These are phyloP conservation scores for Leptinotarsa tumamoca DNA, from an alignment of 2,888 invertebrate species.

Conservation along the genomic window DNA sequence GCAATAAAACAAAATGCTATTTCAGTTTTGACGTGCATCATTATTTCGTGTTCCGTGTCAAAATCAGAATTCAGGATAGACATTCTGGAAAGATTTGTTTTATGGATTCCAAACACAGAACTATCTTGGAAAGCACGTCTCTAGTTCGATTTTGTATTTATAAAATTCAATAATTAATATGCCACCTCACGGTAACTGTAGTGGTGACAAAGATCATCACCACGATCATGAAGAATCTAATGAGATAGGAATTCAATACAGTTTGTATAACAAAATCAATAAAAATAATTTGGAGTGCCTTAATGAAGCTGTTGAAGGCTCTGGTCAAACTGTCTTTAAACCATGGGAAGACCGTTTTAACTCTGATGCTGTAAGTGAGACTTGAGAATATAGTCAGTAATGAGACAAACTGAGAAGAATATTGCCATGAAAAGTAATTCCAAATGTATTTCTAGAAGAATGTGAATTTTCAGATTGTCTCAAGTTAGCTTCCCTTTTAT, in stretches of 20 bases:
- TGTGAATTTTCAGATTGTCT: constrained; percentile 11
- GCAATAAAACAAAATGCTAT: no score
- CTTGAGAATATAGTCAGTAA: background rate
- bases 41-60: no score
- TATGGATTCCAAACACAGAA: no score
- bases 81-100: no score
- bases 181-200: constrained; percentile 71
- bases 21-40: no score
- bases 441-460: background rate
- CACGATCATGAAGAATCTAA: constrained; percentile 71
- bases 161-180: constrained; percentile 57
- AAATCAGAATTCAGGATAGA: no score
- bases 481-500: background rate
- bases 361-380: constrained; percentile 75
- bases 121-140: no score
- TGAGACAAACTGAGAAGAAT: background rate
- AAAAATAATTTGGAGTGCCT: constrained; percentile 87
- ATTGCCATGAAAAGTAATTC: background rate
- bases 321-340: constrained; percentile 91
- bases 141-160: background rate
- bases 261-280: constrained; percentile 91
- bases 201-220: constrained; percentile 74
- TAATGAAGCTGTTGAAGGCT: constrained; percentile 88
- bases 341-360: constrained; percentile 89
- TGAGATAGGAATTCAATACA: constrained; percentile 83